A percentile compares a stretch with the other conserved stretches of the same genome.
Conservation (phyloP, 2,113 vertebrate species). For the Percopsis transmontana region DNA sequence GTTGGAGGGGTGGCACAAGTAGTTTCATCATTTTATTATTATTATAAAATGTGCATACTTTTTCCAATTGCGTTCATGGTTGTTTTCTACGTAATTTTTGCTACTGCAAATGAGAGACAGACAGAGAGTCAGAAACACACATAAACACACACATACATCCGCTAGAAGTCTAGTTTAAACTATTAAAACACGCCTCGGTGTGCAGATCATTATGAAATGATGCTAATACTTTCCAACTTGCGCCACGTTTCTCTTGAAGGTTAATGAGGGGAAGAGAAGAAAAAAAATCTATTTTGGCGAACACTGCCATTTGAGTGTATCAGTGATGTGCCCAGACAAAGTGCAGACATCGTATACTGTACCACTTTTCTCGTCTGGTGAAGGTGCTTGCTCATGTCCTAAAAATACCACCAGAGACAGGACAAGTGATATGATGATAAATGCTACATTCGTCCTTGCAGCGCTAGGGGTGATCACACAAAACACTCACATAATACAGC, state of each 20-base stretch:
- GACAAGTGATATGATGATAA: conserved; percentile 51
- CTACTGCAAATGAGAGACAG: too few relatives aligned
- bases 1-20: not conserved
- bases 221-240: conserved; percentile 12
- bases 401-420: conserved; percentile 54
- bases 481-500: conserved; percentile 19
- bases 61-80: not conserved
- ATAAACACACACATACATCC: conserved; percentile 7
- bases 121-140: conserved; percentile 16
- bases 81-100: too few relatives aligned
- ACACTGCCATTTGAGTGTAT: conserved; percentile 23
- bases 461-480: conserved; percentile 29
- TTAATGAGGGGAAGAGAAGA: conserved; percentile 7
- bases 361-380: conserved; percentile 40
- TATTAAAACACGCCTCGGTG: not conserved
- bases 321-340: conserved; percentile 48
- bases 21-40: not conserved
- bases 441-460: conserved; percentile 59
- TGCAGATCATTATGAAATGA: conserved; percentile 8
- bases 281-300: conserved; percentile 42
- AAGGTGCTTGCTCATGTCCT: conserved; percentile 50
- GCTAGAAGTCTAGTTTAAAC: conserved; percentile 18
- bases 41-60: not conserved
- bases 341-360: conserved; percentile 58
- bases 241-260: conserved; percentile 11